phyloP scores from a whole-genome alignment of 2,888 invertebrate genomes.

The Boloria euphrosyne region DNA sequence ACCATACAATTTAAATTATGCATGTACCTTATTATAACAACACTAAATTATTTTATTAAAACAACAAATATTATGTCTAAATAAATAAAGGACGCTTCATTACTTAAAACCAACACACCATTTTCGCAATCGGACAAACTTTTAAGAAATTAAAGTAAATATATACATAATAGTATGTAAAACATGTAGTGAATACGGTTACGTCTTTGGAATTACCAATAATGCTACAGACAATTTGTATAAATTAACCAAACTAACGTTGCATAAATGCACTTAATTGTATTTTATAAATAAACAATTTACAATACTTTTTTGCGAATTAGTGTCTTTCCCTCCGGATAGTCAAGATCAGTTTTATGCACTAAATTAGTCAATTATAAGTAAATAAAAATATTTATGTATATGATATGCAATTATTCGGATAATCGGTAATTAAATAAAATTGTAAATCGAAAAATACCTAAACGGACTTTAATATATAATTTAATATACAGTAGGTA shows the following conservation, averaged over 20 bases:
- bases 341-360: too few species aligned
- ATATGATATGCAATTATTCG: too few species aligned
- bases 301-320: too few species aligned
- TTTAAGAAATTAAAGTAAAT: slow-evolving; percentile 31
- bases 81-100: slow-evolving; percentile 14
- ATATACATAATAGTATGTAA: slow-evolving; percentile 9
- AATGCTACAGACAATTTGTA: slow-evolving; percentile 1
- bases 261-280: too few species aligned
- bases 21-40: background rate
- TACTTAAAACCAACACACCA: slow-evolving; percentile 15
- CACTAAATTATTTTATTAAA: slow-evolving; percentile 5
- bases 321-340: too few species aligned
- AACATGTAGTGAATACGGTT: slow-evolving; percentile 11
- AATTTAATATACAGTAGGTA: too few species aligned
- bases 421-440: too few species aligned
- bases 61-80: slow-evolving; percentile 12
- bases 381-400: too few species aligned
- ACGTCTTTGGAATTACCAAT: background rate
- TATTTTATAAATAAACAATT: background rate
- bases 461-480: too few species aligned
- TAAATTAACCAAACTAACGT: slow-evolving; percentile 1
- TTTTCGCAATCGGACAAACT: slow-evolving; percentile 27
- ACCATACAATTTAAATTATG: background rate
- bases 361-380: too few species aligned
- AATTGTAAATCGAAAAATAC: too few species aligned